Base-by-base conservation (phyloP, 2,888 invertebrate species). In the Sesia apiformis region DNA sequence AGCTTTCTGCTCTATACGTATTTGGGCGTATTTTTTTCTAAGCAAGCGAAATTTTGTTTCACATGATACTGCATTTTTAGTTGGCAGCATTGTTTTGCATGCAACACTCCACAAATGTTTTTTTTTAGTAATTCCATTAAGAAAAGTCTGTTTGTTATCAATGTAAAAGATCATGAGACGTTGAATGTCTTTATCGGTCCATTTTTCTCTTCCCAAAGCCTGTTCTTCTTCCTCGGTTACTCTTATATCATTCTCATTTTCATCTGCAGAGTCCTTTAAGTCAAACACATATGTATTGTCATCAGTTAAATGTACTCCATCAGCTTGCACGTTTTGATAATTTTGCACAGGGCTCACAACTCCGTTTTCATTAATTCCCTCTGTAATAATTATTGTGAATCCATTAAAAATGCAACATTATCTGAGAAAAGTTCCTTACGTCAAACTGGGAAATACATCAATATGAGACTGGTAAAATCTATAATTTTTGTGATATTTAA, bases 71-170 rank as follows among this genome's bases (percentile, higher is more conserved):
- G 78, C 72, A 40, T 67, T 72, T 66, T 81, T 88, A 0, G 72
- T 77, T 0, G 71, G 56, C 0, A 89, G 64, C 78, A 86, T 84
- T 4, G 86, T 85, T 57, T 81, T 85, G 55, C 87, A 87, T 0
- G 84, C 86, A 1, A 87, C 78, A 0, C 76, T 69, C 89, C 88
- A 89, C 4, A 88, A 63, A 57, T 85, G 79, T 56, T 70, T 74
- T 52, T 72, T 79, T 56, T 78, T 78, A 1, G 81, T 74, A 4
- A 67, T 59, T 0, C 79, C 80, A 5, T 66, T 74, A 3, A 74
- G 59, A 52, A 88, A 87, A 4, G 76, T 72, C n/a, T 76, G 70
- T 67, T 85, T 87, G 50, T 88, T 89, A 56, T 89, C 89, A 55
- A 73, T 71, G 55, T 79, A 88, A 62, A 89, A 88, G 41, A 78